Evolutionary conservation across 2,797 vertebrate genomes (phyloP).

Genomic region (Mastacembelus armatus): DNA sequence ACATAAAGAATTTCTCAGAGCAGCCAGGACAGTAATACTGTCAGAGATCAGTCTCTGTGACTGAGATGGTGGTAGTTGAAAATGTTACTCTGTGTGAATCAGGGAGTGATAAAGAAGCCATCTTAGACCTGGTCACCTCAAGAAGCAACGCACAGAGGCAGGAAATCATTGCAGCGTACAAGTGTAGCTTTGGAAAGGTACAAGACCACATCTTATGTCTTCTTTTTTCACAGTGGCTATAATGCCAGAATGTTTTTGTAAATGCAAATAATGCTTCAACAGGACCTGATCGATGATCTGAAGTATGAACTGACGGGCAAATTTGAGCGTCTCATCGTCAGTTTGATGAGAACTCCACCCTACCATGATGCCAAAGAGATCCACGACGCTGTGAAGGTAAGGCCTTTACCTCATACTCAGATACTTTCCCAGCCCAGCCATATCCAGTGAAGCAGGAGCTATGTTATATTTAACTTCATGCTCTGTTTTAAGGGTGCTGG

Average conservation of each 20-base stretch:
- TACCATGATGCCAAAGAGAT: slow-evolving; percentile 97
- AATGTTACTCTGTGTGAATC: slow-evolving; percentile 32
- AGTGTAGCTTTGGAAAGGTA: slow-evolving; percentile 94
- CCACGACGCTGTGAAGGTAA: slow-evolving; percentile 92
- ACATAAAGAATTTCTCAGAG: neutral
- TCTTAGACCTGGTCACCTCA: slow-evolving; percentile 91
- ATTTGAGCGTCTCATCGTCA: slow-evolving; percentile 95
- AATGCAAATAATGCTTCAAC: neutral
- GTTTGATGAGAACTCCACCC: slow-evolving; percentile 91
- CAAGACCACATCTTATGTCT: neutral
- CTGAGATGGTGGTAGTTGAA: neutral
- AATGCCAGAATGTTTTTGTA: neutral
- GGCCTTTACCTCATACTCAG: slow-evolving; percentile 6
- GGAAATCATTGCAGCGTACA: slow-evolving; percentile 90
- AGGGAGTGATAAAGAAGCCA: slow-evolving; percentile 98
- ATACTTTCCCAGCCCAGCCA: slow-evolving; percentile 3
- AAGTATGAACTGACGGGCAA: slow-evolving; percentile 98
- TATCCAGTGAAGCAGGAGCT: neutral
- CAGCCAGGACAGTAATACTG: neutral
- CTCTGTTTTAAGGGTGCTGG: slow-evolving; percentile 85
- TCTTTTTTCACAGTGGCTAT: neutral
- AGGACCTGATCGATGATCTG: slow-evolving; percentile 96
- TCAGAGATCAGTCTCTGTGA: neutral
- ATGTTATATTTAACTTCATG: slow-evolving; percentile 7
- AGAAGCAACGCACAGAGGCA: slow-evolving; percentile 93